A percentile compares a stretch with the other conserved stretches of the same genome.
phyloP scores from a whole-genome alignment of 2,797 vertebrate species.

The Myotis vivesi region DNA sequence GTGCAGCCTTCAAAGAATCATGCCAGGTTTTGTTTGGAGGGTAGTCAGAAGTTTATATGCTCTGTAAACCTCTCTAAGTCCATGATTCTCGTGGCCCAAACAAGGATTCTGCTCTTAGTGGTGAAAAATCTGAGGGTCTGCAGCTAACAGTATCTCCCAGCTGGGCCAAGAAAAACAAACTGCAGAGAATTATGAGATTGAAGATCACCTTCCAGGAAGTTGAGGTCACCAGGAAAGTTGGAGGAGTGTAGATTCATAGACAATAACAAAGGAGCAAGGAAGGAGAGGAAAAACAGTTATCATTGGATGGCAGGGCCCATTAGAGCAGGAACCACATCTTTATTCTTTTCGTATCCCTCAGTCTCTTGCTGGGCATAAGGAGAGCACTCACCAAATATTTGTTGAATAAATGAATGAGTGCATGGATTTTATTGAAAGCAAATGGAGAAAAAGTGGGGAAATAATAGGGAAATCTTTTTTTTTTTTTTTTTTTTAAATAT shows the following conservation, averaged over 20 bases:
- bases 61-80: constrained; percentile 46
- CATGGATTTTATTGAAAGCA: background rate
- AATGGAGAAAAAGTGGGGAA: background rate
- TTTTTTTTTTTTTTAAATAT: too few species aligned
- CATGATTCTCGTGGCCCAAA: background rate
- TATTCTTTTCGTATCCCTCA: background rate
- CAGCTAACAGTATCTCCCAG: constrained; percentile 29
- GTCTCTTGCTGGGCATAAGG: background rate
- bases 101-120: background rate
- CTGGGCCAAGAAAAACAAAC: constrained; percentile 59
- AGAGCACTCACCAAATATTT: background rate
- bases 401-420: background rate
- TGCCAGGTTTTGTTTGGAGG: constrained; percentile 30
- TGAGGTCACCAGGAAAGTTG: constrained; percentile 31
- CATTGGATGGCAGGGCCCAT: background rate
- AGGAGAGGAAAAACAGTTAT: background rate
- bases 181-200: constrained; percentile 40
- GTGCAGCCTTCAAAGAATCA: background rate
- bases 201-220: constrained; percentile 51
- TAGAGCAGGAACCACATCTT: background rate
- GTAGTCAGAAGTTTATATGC: constrained; percentile 21
- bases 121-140: constrained; percentile 18
- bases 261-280: background rate
- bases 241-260: background rate
- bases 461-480: background rate